Evolutionary conservation across 2,797 vertebrate genomes (phyloP), one percentile per base, ranked within the genome.

Genomic region (Pangasius krempfi): DNA sequence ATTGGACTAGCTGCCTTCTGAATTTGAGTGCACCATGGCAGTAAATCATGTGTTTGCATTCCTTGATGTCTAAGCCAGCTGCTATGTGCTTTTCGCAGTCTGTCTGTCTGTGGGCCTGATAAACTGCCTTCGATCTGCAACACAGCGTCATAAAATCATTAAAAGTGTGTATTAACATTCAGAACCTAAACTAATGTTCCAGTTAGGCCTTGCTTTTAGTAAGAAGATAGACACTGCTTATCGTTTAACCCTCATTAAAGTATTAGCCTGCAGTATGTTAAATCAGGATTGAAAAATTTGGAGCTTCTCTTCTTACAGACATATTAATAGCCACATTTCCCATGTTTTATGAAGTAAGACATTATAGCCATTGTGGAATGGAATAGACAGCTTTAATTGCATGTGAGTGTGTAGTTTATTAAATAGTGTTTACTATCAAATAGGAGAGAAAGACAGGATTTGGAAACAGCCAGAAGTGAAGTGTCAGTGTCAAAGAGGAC

Each of bases 41-140:
- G 84, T 89, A 91, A 93, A 93, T 92, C 72, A 78, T 87, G 73
- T 93, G 92, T 95, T 94, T 93, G 93, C 90, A 92, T 93, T 93
- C 89, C 89, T 82, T 75, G 85, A 78, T 73, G 86, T 91, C 72
- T 87, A 86, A 81, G 86, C 90, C 93, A 94, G 93, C 92, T 94
- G 93, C 90, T 92, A 90, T 92, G 72, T 94, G 89, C 81, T 92
- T 86, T 87, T 88, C 82, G 62, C 87, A 91, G 89, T 44, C 81
- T 66, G 88, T 89, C 90, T 86, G 58, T 86, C 85, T 70, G 86
- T 81, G 62, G 30, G 54, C 83, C 78, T 88, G 85, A 89, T 89
- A 91, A 91, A 90, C 81, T 72, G 78, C n/a, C 85, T 54, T 89
- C 27, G n/a, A 84, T 89, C 87, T 88, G 76, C 84, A 89, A 79